Base-by-base conservation (phyloP, 2,888 invertebrate genomes). In the Sthenelais limicola region DNA sequence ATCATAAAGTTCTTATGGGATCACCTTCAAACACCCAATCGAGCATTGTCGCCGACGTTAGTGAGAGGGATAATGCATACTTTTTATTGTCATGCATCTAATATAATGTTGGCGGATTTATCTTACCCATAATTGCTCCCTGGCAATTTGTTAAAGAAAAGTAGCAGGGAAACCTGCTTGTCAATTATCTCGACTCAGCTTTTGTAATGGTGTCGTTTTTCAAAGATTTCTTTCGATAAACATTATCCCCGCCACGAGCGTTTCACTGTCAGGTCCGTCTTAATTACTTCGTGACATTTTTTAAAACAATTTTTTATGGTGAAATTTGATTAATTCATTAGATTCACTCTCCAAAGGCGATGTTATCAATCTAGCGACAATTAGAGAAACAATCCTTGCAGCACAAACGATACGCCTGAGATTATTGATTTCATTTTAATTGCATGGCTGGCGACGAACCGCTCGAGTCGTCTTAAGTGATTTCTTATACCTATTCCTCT, bases 291-390 rank as follows among this genome's bases (percentile, higher is more conserved):
- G 26, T 12, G 9, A 28, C n/a, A 12, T 9, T 54, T 54, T 9
- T 54, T 5, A 21, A 21, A 21, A 12, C 24, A 5, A 32, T 32
- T n/a, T 28, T 62, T 35, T n/a, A 24, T 26, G 5, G 3, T 35
- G n/a, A 62, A 62, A 62, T 62, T 62, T 62, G 62, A 62, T 62
- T 62, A 62, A 62, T 62, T 62, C 62, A 62, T 62, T 62, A 62
- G 62, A 62, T 62, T 62, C 62, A 35, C 24, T 62, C 62, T 38
- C 62, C 62, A 62, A 38, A 62, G 62, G 62, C 35, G 24, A 43
- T 28, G 62, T 38, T 62, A 62, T 62, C 62, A 18, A 62, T 62
- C 62, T 62, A 38, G 62, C 28, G 62, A 38, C 35, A 62, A 62
- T 62, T 62, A 62, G 38, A 5, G 54, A 62, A 38, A 62, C 62